Conservation (phyloP, 2,113 vertebrate species). For the Petrocephalus zakoni region DNA sequence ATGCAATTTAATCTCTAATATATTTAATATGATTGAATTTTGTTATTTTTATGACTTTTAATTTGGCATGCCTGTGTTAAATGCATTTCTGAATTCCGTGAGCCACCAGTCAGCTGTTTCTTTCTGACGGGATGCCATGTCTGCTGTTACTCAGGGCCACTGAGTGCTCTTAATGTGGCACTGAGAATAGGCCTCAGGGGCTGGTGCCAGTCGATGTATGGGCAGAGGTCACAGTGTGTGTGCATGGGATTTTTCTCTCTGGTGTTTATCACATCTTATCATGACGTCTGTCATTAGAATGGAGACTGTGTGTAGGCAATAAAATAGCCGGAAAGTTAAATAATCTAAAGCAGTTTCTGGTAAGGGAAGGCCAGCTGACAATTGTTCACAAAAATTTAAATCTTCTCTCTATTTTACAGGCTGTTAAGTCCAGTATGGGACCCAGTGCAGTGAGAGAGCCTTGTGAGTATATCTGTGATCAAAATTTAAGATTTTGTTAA, state of each 20-base stretch:
- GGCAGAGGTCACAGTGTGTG: not conserved
- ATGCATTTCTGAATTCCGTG: not conserved
- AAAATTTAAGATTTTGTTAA: not conserved
- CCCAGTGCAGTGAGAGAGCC: not conserved
- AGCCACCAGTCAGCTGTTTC: not conserved
- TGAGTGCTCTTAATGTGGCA: not conserved
- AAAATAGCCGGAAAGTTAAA: not conserved
- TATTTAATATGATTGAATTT: not conserved
- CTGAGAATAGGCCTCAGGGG: not conserved
- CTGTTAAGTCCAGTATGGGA: not conserved
- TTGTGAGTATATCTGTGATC: constrained; percentile 12
- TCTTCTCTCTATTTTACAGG: not conserved
- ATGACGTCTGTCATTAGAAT: not conserved
- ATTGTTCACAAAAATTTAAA: too few relatives aligned
- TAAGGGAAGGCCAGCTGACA: not conserved
- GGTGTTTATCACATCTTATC: not conserved
- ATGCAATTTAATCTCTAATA: not conserved
- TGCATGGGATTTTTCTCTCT: not conserved
- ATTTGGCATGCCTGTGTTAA: not conserved
- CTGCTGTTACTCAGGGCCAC: not conserved
- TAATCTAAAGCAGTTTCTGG: not conserved
- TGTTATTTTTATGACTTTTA: not conserved
- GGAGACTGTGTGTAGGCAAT: not conserved
- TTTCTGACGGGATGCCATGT: not conserved
- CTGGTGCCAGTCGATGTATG: not conserved